Conservation (phyloP, 2,888 invertebrate genomes). For the Augiades crinisus region DNA sequence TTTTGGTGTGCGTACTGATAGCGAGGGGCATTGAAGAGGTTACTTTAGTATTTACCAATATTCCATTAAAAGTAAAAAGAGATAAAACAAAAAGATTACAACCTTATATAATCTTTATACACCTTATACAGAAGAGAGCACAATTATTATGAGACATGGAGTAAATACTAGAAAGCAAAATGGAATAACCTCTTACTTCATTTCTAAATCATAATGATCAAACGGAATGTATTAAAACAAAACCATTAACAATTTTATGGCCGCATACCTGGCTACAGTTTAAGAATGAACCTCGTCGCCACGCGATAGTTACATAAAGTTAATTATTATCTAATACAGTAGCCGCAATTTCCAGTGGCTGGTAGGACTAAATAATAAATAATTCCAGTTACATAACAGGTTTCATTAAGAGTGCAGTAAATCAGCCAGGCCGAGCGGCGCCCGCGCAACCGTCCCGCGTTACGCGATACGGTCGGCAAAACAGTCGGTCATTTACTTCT, state of each 20-base stretch:
- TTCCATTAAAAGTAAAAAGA: too few species aligned
- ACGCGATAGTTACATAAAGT: slow-evolving; percentile 47
- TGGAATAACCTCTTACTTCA: too few species aligned
- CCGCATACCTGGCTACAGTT: too few species aligned
- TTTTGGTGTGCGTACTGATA: slow-evolving; percentile 45
- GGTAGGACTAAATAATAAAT: slow-evolving; percentile 75
- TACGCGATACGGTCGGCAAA: slow-evolving; percentile 51
- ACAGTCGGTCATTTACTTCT: slow-evolving; percentile 29
- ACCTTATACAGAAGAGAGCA: too few species aligned
- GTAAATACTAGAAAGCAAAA: too few species aligned
- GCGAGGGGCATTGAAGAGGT: slow-evolving; percentile 71
- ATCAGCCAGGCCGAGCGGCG: slow-evolving; percentile 73
- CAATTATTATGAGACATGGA: too few species aligned
- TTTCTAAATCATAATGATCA: too few species aligned
- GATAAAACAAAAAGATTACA: too few species aligned
- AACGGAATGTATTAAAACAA: too few species aligned
- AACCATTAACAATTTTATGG: too few species aligned
- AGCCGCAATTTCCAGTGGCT: slow-evolving; percentile 59
- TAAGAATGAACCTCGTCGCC: slow-evolving; percentile 2
- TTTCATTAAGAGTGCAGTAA: slow-evolving; percentile 77
- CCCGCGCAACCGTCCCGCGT: slow-evolving; percentile 49
- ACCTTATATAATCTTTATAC: too few species aligned
- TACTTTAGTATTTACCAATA: too few species aligned
- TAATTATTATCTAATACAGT: slow-evolving; percentile 73
- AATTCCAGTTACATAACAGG: slow-evolving; percentile 78